phyloP scores from a whole-genome alignment of 2,113 vertebrate species.

The Nyctereutes procyonoides region DNA sequence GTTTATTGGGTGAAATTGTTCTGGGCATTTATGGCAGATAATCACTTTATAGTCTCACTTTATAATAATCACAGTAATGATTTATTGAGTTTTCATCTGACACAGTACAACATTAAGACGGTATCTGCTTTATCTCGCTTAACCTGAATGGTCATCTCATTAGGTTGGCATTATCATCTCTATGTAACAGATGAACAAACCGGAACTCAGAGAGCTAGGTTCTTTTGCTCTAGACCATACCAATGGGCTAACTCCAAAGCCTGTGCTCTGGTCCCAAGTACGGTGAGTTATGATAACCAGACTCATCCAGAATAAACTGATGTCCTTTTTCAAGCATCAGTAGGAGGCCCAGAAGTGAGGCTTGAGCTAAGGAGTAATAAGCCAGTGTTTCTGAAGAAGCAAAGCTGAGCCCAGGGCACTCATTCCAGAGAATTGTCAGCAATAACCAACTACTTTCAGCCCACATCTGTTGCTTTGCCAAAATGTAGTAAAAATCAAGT shows the following conservation, averaged over 20 bases:
- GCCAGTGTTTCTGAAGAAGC: not conserved
- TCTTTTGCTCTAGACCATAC: not conserved
- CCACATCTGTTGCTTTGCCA: not conserved
- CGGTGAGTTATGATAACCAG: not conserved
- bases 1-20: not conserved
- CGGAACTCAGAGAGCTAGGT: not conserved
- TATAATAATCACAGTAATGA: not conserved
- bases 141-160: not conserved
- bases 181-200: not conserved
- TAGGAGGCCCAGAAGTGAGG: not conserved
- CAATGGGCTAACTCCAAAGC: not conserved
- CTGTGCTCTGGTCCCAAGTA: not conserved
- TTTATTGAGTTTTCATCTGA: not conserved
- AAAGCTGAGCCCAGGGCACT: not conserved
- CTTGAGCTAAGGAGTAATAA: not conserved
- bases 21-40: not conserved
- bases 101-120: not conserved
- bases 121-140: not conserved
- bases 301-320: not conserved
- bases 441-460: not conserved
- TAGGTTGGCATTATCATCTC: not conserved
- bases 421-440: not conserved
- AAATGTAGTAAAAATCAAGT: not conserved
- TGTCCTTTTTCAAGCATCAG: constrained; percentile 3
- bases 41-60: not conserved